Evolutionary conservation across 37 sponge, comb jelly and placozoan species (phyloP).

Genomic region (Hormiphora californensis): DNA sequence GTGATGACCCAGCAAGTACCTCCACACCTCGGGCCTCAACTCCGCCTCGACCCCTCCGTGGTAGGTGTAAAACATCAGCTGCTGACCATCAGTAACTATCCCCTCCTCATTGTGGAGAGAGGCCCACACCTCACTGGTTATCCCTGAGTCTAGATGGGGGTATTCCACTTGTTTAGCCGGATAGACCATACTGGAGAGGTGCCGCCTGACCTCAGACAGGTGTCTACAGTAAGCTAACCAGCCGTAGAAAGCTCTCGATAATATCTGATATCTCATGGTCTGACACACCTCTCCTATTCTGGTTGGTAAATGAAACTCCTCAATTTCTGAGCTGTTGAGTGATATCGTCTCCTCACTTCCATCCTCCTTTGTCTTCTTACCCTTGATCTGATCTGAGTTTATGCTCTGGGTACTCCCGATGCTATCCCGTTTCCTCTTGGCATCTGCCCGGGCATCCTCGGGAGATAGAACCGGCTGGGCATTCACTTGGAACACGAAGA

Average conservation of each 20-base stretch:
- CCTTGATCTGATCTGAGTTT: not conserved
- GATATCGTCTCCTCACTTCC: conserved; percentile 32
- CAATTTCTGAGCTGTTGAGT: not conserved
- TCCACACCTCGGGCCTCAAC: conserved; percentile 67
- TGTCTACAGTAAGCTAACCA: conserved; percentile 89
- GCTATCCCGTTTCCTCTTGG: conserved; percentile 25
- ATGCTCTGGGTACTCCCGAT: conserved; percentile 24
- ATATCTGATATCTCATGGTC: conserved; percentile 48
- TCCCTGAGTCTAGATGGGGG: not conserved
- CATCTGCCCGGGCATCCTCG: not conserved
- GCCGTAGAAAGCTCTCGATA: conserved; percentile 44
- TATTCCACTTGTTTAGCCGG: not conserved
- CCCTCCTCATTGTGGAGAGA: conserved; percentile 17
- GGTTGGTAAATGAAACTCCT: conserved; percentile 44
- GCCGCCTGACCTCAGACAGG: conserved; percentile 62
- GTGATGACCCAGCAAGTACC: conserved; percentile 53
- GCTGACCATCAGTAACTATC: conserved; percentile 29
- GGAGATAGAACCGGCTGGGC: too few relatives aligned
- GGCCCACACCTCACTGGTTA: conserved; percentile 56
- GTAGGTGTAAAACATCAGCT: conserved; percentile 62
- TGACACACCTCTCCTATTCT: conserved; percentile 47
- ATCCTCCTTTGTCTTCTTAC: conserved; percentile 49
- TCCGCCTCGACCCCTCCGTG: conserved; percentile 60
- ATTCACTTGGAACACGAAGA: conserved; percentile 49
- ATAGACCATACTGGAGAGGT: conserved; percentile 67